Evolutionary conservation across 2,888 invertebrate species (phyloP), one percentile per base, ranked within the genome.

Genomic region (Ochropacha duplaris): DNA sequence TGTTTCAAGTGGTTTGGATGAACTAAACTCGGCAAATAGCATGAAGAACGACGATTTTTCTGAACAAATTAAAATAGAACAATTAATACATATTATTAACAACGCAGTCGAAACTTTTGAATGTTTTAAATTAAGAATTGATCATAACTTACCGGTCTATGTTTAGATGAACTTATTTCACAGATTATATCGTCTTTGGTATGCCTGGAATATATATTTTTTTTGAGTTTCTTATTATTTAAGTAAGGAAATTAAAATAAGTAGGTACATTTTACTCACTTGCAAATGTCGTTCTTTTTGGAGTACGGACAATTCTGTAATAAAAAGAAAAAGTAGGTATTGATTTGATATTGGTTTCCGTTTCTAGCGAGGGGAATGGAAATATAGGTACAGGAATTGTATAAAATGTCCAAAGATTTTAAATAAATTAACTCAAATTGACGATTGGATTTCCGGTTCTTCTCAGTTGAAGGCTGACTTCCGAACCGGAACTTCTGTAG

Each of bases 281-380:
- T 89, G 86, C 92, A 92, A 4, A 68, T 67, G 60, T 88, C 85
- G n/a, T 77, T 62, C 59, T 81, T 85, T 19, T 66, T 79, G 11
- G 66, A 69, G 51, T 81, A 70, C 0, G 92, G 92, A 49, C 92
- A 92, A 56, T 88, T 90, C 92, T 92, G 89, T 58, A 83, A 88
- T 57, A 56, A 55, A 56, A 55, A 56, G 52, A 12, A 9, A 28
- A 9, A 28, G 28, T 0, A 28, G 9, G 9, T 28, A 8, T 6
- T 9, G 2, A 28, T 9, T 28, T 9, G 26, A 4, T 26, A 2
- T n/a, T n/a, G 5, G 24, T 24, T 24, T 24, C 24, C 2, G 24
- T 24, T 24, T 24, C 24, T 24, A 24, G 28, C 26, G 8, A 26
- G 26, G 1, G 26, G 9, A 4, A 5, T 24, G 24, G 24, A 5